Evolutionary conservation across 2,113 vertebrate genomes (phyloP), one percentile per base, ranked within the genome.

Genomic region (Podiceps cristatus): DNA sequence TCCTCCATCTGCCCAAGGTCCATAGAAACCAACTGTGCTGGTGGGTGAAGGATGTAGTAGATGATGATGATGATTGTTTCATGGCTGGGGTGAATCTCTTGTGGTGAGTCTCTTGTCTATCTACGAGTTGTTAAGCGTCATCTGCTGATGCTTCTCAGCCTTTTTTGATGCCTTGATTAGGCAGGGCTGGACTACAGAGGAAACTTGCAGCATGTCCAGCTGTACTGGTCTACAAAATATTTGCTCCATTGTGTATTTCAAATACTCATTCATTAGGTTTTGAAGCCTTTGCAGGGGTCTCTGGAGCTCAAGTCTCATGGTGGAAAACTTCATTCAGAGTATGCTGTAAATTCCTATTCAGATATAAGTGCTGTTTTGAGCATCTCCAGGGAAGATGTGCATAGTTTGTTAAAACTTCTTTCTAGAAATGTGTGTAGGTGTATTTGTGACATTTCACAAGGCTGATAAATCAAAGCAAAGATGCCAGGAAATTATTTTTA

Each of bases 361-460:
- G 49, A 71, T 37, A 7, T 8, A 63, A 78, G 31, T 53, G 35
- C 35, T 80, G 8, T 35, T 86, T 59, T 90, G 69, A 82, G 47
- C 5, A 4, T 73, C 79, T 92, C 45, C 7, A 29, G 62, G 82
- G 74, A 93, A 45, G 50, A 73, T 82, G 58, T 72, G 79, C 16
- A 60, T 88, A 44, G 18, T 79, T 64, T 88, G 74, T 68, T 79
- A 22, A 35, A 79, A 56, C 23, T 82, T 63, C 45, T 52, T 63
- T 72, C 58, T 83, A 44, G 75, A 86, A 90, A 56, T 33, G 35
- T 44, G 45, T 69, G 58, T 91, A 92, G 67, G 55, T 93, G 35
- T 92, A 80, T 88, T 86, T 96, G 78, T 93, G 93, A 60, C 19
- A 56, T 80, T 91, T 89, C 76, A 71, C 58, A 69, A 63, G 45